Conservation (phyloP, 2,888 invertebrate genomes). For the Microplitis manilae region DNA sequence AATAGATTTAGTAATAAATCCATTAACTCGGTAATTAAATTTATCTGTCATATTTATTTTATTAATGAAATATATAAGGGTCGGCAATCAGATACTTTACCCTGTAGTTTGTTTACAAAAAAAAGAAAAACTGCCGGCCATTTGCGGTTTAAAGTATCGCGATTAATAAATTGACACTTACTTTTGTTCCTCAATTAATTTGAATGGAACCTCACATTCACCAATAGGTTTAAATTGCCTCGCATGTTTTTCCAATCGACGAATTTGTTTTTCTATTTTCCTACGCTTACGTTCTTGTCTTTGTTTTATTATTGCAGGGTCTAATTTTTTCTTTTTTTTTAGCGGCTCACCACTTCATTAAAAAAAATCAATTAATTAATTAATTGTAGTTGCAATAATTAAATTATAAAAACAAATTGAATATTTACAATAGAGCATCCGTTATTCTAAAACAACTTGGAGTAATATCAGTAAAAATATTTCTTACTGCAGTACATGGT, state of each 20-base stretch:
- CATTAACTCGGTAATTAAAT: too few species aligned
- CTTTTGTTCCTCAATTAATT: slow-evolving; percentile 78
- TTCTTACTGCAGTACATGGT: slow-evolving; percentile 49
- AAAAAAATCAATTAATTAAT: slow-evolving; percentile 4
- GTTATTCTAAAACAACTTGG: slow-evolving; percentile 67
- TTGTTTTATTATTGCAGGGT: slow-evolving; percentile 85
- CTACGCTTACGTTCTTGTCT: slow-evolving; percentile 87
- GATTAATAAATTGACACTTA: slow-evolving; percentile 64
- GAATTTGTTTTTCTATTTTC: slow-evolving; percentile 90
- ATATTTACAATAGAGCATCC: slow-evolving; percentile 67
- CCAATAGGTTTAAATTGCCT: slow-evolving; percentile 91
- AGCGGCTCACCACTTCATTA: slow-evolving; percentile 85
- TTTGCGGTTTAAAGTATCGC: neutral
- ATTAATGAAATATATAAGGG: neutral
- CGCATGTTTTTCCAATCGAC: slow-evolving; percentile 84
- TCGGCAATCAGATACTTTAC: too few species aligned
- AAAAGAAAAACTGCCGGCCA: neutral
- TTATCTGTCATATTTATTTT: neutral
- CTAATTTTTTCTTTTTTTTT: slow-evolving; percentile 90
- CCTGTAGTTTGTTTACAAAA: neutral
- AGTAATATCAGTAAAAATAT: slow-evolving; percentile 60
- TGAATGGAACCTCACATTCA: slow-evolving; percentile 84
- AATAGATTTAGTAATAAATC: too few species aligned
- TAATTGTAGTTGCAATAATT: neutral
- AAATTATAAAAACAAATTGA: neutral